These are phyloP conservation scores for Andrena marginata DNA, from an alignment of 2,888 invertebrate species.

Conservation along the genomic window DNA sequence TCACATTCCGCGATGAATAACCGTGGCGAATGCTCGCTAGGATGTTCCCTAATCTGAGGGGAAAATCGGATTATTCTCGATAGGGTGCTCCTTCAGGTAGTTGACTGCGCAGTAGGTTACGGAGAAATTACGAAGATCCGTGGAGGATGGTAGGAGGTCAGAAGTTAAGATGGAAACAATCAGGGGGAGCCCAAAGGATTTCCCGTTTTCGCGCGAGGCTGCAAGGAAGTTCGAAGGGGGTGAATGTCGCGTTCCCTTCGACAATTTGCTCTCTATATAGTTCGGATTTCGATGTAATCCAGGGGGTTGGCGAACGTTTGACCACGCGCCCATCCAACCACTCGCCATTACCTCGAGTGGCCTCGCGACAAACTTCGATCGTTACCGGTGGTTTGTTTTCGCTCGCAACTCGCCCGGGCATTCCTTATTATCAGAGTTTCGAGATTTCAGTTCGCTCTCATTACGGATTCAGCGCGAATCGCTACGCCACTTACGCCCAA, in stretches of 20 bases:
- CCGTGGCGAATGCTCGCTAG: background rate
- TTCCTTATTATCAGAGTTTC: conserved; percentile 51
- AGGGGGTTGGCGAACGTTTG: conserved; percentile 41
- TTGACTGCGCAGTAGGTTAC: background rate
- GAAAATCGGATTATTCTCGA: background rate
- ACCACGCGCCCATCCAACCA: conserved; percentile 58
- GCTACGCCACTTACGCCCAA: conserved; percentile 20
- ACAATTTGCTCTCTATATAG: conserved; percentile 43
- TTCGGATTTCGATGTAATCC: conserved; percentile 53
- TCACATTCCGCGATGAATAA: no score
- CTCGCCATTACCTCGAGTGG: conserved; percentile 45
- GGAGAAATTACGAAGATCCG: conserved; percentile 19
- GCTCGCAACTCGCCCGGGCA: background rate
- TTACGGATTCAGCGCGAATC: conserved; percentile 35
- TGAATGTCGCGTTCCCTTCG: conserved; percentile 16
- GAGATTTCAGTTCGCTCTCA: conserved; percentile 45
- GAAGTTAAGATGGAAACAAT: conserved; percentile 41
- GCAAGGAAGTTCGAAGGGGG: conserved; percentile 25
- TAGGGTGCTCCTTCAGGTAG: background rate
- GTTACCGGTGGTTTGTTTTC: conserved; percentile 54
- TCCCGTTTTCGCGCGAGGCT: conserved; percentile 15
- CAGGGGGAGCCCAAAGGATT: conserved; percentile 25
- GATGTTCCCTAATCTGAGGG: no score
- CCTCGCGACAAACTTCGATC: conserved; percentile 54
- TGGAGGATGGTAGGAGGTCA: background rate